These are phyloP conservation scores for Cynoglossus semilaevis DNA, from an alignment of 2,113 vertebrate species.

Conservation along the genomic window DNA sequence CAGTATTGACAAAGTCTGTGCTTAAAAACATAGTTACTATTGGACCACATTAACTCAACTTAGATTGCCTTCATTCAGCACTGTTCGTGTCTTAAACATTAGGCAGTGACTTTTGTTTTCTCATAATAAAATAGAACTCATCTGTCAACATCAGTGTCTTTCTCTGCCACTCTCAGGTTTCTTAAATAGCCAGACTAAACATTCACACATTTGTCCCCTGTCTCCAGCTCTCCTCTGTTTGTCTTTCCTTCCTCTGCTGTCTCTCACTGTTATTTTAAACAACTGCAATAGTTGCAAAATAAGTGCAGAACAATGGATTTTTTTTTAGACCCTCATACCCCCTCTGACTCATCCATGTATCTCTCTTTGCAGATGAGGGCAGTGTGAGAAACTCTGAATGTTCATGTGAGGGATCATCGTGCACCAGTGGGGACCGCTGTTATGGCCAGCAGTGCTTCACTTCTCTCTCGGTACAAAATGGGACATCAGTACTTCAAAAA, in stretches of 20 bases:
- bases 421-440: slow-evolving; percentile 79
- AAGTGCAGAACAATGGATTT: slow-evolving; percentile 24
- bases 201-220: slow-evolving; percentile 30
- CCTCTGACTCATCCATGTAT: neutral
- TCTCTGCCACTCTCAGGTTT: slow-evolving; percentile 30
- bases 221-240: slow-evolving; percentile 44
- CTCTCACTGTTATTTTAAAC: slow-evolving; percentile 61
- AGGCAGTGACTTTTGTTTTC: too few species aligned
- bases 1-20: too few species aligned
- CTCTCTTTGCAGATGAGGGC: slow-evolving; percentile 75
- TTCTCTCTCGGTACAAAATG: slow-evolving; percentile 83
- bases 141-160: slow-evolving; percentile 24
- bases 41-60: too few species aligned
- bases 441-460: slow-evolving; percentile 88
- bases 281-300: slow-evolving; percentile 48
- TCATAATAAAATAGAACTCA: slow-evolving; percentile 3
- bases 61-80: too few species aligned
- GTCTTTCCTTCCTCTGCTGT: slow-evolving; percentile 59
- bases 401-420: slow-evolving; percentile 87
- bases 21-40: too few species aligned
- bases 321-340: slow-evolving; percentile 16
- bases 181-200: slow-evolving; percentile 33
- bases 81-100: too few species aligned
- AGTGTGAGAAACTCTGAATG: slow-evolving; percentile 77
- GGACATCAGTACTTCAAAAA: slow-evolving; percentile 81